Conservation (phyloP, 2,113 vertebrate genomes). For the Gallinago media region DNA sequence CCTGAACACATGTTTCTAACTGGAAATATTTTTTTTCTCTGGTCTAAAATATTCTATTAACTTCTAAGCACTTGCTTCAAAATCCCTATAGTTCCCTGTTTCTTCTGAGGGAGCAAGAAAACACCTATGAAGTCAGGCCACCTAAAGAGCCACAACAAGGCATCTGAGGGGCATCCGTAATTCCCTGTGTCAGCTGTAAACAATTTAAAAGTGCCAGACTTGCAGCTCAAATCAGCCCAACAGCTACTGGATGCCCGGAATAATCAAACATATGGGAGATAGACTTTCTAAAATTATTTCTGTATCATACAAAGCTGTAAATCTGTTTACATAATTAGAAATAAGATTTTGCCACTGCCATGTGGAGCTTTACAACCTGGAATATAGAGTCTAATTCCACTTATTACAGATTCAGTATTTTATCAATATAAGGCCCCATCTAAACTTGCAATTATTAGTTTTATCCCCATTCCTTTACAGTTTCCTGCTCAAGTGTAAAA, state of each 20-base stretch:
- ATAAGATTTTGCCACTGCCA: not conserved
- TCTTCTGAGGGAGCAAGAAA: constrained; percentile 37
- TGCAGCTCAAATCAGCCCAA: not conserved
- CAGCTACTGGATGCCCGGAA: not conserved
- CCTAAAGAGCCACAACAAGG: not conserved
- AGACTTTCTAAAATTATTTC: not conserved
- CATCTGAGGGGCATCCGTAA: constrained; percentile 15
- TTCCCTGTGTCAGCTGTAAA: not conserved
- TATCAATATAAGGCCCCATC: not conserved
- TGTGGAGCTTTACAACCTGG: not conserved
- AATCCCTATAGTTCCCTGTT: constrained; percentile 4
- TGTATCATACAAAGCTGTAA: not conserved
- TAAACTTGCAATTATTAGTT: not conserved
- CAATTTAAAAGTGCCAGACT: constrained; percentile 19
- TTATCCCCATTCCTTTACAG: not conserved
- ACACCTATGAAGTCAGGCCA: not conserved
- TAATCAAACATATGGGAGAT: not conserved
- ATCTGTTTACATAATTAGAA: not conserved
- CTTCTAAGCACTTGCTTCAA: constrained; percentile 27
- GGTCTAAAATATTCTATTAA: constrained; percentile 49
- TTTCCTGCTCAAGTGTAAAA: not conserved
- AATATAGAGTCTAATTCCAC: not conserved
- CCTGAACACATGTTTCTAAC: constrained; percentile 14
- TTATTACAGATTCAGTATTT: not conserved
- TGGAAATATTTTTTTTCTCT: not conserved